Conservation (phyloP, 2,113 vertebrate species). For the Pangasianodon gigas region DNA sequence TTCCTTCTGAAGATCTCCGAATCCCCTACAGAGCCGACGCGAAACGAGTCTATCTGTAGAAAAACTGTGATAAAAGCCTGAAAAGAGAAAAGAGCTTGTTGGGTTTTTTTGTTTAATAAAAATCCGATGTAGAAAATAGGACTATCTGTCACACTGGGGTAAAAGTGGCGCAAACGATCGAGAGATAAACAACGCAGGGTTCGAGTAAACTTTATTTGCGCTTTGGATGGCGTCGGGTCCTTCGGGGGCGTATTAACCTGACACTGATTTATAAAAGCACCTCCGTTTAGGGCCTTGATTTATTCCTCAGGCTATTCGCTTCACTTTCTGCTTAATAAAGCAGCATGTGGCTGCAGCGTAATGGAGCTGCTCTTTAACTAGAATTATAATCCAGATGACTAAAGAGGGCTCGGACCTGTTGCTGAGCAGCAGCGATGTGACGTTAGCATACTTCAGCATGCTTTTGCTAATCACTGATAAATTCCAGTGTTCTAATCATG, state of each 20-base stretch:
- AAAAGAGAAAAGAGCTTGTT: not conserved
- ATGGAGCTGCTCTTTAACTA: constrained; percentile 60
- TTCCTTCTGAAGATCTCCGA: not conserved
- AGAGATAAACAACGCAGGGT: not conserved
- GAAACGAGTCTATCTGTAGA: not conserved
- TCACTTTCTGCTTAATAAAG: constrained; percentile 63
- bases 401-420: not conserved
- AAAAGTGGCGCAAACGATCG: not conserved
- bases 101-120: constrained; percentile 11
- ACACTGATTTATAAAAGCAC: constrained; percentile 74
- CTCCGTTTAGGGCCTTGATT: constrained; percentile 67
- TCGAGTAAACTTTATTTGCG: constrained; percentile 56
- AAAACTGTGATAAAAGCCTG: constrained; percentile 7
- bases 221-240: constrained; percentile 54
- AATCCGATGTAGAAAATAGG: not conserved
- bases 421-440: not conserved
- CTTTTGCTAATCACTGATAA: not conserved
- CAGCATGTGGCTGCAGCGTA: constrained; percentile 65
- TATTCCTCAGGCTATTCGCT: constrained; percentile 59
- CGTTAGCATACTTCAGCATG: not conserved
- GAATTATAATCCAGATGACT: not conserved
- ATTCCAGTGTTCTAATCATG: not conserved
- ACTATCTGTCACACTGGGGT: not conserved
- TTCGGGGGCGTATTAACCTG: constrained; percentile 66
- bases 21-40: not conserved